These are phyloP conservation scores for Drosophila baimaii DNA, from an alignment of 1,140 invertebrate species.

Conservation along the genomic window DNA sequence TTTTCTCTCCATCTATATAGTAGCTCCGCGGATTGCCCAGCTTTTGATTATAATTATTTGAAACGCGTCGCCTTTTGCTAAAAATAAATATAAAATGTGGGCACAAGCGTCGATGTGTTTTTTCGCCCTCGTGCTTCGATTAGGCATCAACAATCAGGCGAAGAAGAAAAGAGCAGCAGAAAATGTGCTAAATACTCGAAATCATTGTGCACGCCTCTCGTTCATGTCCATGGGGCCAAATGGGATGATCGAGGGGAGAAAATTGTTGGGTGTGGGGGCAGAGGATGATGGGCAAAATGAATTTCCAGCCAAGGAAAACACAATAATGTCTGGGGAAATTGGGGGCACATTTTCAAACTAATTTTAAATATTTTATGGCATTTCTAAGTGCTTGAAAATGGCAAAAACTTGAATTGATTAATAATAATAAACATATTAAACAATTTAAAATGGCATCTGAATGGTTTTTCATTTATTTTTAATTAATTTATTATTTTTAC, in stretches of 20 bases:
- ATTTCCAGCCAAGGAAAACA: constrained; percentile 22
- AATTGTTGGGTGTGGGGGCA: background rate
- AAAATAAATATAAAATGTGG: constrained; percentile 69
- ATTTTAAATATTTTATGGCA: background rate
- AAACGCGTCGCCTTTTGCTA: constrained; percentile 61
- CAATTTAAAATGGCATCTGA: too few relatives aligned
- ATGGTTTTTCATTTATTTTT: too few relatives aligned
- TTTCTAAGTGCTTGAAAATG: background rate
- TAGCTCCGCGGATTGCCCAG: constrained; percentile 7
- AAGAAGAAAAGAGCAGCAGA: constrained; percentile 13
- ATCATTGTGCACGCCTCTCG: constrained; percentile 45
- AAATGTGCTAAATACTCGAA: constrained; percentile 69
- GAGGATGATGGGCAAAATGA: background rate
- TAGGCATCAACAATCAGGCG: constrained; percentile 24
- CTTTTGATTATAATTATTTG: constrained; percentile 52
- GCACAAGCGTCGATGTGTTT: constrained; percentile 39
- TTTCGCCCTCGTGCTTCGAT: constrained; percentile 62
- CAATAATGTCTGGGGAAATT: background rate
- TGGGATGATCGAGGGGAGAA: background rate
- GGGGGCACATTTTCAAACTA: background rate
- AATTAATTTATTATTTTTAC: too few relatives aligned
- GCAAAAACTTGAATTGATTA: background rate
- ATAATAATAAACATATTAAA: too few relatives aligned
- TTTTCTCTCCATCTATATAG: constrained; percentile 8
- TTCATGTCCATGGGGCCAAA: constrained; percentile 43